A percentile compares a stretch with the other conserved stretches of the same genome.
Evolutionary conservation across 2,888 invertebrate species (phyloP).

Genomic region (Caenorhabditis sinica): DNA sequence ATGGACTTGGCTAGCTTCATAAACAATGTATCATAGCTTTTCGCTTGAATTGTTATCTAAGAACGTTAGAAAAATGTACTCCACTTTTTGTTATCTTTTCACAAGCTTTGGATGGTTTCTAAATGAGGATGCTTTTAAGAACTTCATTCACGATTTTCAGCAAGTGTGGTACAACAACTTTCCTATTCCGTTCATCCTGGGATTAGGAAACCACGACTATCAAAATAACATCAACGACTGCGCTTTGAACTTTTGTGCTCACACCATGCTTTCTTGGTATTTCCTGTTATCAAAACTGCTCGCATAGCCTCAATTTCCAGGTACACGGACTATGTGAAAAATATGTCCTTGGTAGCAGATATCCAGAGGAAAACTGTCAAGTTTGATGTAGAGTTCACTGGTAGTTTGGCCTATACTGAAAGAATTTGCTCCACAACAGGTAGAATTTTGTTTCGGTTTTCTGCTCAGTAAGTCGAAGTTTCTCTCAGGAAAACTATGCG

Average conservation of each 20-base stretch:
- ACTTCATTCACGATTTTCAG: constrained; percentile 68
- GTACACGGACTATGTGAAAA: constrained; percentile 77
- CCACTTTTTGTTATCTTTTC: neutral
- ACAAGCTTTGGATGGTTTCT: no score
- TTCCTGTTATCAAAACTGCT: no score
- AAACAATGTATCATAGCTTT: no score
- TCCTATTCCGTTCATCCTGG: constrained; percentile 78
- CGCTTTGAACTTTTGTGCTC: constrained; percentile 75
- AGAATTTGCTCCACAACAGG: constrained; percentile 76
- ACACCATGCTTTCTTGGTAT: constrained; percentile 75
- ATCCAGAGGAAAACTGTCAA: constrained; percentile 57
- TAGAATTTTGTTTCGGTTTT: neutral
- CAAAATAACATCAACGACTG: constrained; percentile 82
- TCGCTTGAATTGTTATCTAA: no score
- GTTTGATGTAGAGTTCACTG: constrained; percentile 74
- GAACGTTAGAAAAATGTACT: no score
- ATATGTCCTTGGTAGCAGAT: constrained; percentile 73
- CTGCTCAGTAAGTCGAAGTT: neutral
- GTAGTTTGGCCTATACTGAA: constrained; percentile 80
- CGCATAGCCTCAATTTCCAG: constrained; percentile 43
- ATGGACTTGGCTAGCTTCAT: no score
- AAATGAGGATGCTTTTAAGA: neutral
- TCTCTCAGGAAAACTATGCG: constrained; percentile 74
- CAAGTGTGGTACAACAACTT: constrained; percentile 77
- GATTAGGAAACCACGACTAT: constrained; percentile 83